Base-by-base conservation (phyloP, 2,113 vertebrate genomes). In the Poeciliopsis occidentalis region DNA sequence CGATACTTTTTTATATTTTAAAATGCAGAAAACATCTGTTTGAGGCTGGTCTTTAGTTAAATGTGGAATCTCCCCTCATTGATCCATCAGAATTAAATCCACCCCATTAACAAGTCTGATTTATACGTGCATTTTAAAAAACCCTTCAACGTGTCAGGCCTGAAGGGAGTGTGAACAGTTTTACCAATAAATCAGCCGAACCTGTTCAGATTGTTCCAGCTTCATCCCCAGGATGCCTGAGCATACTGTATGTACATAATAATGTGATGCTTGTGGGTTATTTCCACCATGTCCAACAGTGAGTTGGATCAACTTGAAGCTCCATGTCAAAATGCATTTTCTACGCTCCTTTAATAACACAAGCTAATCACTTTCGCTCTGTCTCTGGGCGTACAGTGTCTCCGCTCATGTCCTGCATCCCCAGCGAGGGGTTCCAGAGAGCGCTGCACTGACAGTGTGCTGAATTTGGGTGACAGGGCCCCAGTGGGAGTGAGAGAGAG, bases 391-490 rank as follows among this genome's bases (percentile, higher is more conserved):
- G 41, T 54, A 88, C 87, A 90, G 88, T 71, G 83, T 65, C 70
- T 74, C 73, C 75, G 75, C 79, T 82, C 79, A 82, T 84, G 80
- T 70, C 34, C 85, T 81, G 85, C 70, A 76, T 76, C 71, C 71
- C 80, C 67, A 79, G 74, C n/a, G 8, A 82, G 80, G 71, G 64
- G 73, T 24, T 17, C 30, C 44, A 71, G 71, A 79, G 84, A 85
- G 78, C 60, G 26, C 79, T 54, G 71, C 79, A 47, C 76, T 79
- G 76, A 81, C 60, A 72, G 81, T 88, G 88, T 91, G 90, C 89
- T 90, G 89, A 92, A 93, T 94, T 85, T 93, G 86, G 90, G 83
- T 92, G 94, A 94, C 93, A 91, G 91, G 78, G 76, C 76, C 84
- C 70, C 88, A 84, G 84, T 73, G 71, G 76, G 86, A 90, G 85